These are phyloP conservation scores for Deroptyus accipitrinus DNA, from an alignment of 2,113 vertebrate species.

Conservation along the genomic window DNA sequence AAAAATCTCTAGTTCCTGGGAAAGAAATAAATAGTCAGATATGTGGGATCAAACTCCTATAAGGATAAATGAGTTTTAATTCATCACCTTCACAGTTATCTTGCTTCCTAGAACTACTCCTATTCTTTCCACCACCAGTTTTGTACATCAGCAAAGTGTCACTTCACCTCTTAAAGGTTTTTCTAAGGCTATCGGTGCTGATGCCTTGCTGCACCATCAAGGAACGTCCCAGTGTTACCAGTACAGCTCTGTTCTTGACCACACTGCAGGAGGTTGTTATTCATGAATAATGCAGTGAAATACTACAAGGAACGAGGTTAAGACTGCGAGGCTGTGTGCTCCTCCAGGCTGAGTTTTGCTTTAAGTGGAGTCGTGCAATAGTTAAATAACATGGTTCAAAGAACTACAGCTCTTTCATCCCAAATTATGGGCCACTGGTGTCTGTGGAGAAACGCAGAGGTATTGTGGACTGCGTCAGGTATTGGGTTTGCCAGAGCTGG, in stretches of 20 bases:
- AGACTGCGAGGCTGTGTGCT: not conserved
- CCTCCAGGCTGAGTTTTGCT: not conserved
- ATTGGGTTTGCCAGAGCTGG: not conserved
- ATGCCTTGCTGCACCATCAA: rapidly evolving
- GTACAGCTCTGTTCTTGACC: not conserved
- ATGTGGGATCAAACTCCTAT: not conserved
- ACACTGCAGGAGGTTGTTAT: not conserved
- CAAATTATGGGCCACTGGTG: not conserved
- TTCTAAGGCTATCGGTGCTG: not conserved
- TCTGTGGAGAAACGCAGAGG: not conserved
- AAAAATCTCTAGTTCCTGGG: not conserved
- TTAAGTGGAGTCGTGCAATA: not conserved
- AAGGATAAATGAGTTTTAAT: not conserved
- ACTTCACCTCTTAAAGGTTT: not conserved
- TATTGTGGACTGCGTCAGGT: not conserved
- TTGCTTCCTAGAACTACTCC: not conserved
- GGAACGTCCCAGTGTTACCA: not conserved
- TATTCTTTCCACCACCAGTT: not conserved
- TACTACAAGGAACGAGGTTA: not conserved
- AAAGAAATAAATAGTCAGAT: not conserved
- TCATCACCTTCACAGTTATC: not conserved
- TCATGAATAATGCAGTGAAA: not conserved
- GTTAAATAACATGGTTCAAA: not conserved
- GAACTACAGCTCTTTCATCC: not conserved
- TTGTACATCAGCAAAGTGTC: not conserved